Conservation (phyloP, 2,888 invertebrate genomes). For the Megalurothrips usitatus region DNA sequence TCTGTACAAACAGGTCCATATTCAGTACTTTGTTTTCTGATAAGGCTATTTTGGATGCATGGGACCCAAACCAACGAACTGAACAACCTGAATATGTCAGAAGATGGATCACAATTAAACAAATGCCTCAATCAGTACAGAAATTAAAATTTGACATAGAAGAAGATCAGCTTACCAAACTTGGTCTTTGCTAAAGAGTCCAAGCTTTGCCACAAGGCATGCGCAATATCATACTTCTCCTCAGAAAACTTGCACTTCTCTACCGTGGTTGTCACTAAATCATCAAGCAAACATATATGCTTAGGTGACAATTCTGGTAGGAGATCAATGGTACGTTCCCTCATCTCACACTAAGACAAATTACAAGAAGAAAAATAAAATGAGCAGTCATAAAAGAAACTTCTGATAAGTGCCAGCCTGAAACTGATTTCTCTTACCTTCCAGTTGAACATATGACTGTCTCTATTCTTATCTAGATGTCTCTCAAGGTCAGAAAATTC, state of each 20-base stretch:
- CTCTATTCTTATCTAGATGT: not conserved
- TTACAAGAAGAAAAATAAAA: not conserved
- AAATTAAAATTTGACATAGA: not conserved
- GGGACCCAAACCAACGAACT: slow-evolving; percentile 2
- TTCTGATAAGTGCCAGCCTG: not conserved
- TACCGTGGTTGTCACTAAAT: not conserved
- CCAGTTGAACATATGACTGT: not conserved
- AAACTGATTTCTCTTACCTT: not conserved
- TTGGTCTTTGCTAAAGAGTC: not conserved
- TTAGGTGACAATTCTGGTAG: not conserved
- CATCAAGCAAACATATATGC: not conserved
- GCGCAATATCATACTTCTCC: not conserved
- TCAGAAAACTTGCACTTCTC: not conserved
- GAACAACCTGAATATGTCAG: not conserved
- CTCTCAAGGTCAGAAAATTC: slow-evolving; percentile 5
- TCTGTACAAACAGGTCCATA: not conserved
- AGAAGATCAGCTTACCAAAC: not conserved
- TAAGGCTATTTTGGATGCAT: not conserved
- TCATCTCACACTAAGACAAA: not conserved
- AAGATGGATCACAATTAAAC: not conserved
- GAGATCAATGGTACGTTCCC: not conserved
- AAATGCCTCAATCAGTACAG: not conserved
- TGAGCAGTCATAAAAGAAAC: not conserved
- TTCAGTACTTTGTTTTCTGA: not conserved
- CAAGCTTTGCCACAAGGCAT: not conserved